phyloP scores from a whole-genome alignment of 2,888 invertebrate species.

The Amblyteles armatorius region DNA sequence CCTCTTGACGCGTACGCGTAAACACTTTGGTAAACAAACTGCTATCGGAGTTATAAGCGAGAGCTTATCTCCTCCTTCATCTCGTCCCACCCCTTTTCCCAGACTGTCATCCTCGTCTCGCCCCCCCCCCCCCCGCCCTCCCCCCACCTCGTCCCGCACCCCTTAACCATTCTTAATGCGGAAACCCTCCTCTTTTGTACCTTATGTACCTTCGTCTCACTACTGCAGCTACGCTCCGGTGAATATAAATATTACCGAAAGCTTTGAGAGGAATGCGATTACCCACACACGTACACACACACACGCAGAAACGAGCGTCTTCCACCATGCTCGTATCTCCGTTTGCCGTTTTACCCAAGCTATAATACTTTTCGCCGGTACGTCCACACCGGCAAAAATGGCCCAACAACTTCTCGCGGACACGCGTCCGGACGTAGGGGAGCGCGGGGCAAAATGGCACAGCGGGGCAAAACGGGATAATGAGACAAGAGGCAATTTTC shows the following conservation, averaged over 20 bases:
- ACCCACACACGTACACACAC: background rate
- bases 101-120: background rate
- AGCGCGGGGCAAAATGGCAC: no score
- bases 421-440: background rate
- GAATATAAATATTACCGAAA: slow-evolving; percentile 24
- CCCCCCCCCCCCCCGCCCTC: background rate
- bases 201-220: slow-evolving; percentile 8
- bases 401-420: slow-evolving; percentile 23
- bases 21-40: slow-evolving; percentile 40
- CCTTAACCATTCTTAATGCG: slow-evolving; percentile 24
- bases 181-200: slow-evolving; percentile 1
- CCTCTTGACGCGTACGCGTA: slow-evolving; percentile 16
- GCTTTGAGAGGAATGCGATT: background rate
- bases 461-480: no score
- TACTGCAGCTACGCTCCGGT: background rate
- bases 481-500: no score
- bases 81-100: background rate
- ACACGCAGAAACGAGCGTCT: background rate
- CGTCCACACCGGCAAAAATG: background rate
- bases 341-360: background rate
- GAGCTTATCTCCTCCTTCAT: slow-evolving; percentile 40
- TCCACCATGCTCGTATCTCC: slow-evolving; percentile 8
- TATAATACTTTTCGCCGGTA: background rate
- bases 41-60: slow-evolving; percentile 43
- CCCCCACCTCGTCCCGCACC: slow-evolving; percentile 22